phyloP scores from a whole-genome alignment of 2,113 vertebrate species.

The Eretmochelys imbricata region DNA sequence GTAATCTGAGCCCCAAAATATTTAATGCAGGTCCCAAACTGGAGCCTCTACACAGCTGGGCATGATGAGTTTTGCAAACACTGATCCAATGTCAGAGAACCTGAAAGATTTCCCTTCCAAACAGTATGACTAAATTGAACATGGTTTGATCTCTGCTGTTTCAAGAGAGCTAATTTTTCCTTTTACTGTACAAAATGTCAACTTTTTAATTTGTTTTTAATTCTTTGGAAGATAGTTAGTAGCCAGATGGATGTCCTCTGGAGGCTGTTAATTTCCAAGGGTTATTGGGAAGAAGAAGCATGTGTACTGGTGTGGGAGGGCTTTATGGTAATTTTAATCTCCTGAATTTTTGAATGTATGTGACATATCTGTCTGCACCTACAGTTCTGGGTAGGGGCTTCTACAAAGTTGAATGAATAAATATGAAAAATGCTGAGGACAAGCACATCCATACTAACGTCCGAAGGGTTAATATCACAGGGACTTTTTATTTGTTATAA shows the following conservation, averaged over 20 bases:
- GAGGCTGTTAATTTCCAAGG: neutral
- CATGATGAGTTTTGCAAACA: neutral
- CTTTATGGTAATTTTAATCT: neutral
- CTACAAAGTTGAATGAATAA: neutral
- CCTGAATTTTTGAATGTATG: neutral
- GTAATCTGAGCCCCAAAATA: neutral
- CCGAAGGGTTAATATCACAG: neutral
- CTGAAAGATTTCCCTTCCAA: neutral
- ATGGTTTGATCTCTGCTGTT: neutral
- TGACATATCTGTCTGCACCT: neutral
- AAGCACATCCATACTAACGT: neutral
- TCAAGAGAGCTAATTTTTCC: neutral
- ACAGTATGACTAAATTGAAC: fast-evolving
- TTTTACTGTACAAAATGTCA: fast-evolving
- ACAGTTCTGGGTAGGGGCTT: neutral
- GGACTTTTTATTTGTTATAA: neutral
- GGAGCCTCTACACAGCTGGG: neutral
- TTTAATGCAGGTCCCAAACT: neutral
- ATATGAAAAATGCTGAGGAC: neutral
- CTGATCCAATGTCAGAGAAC: neutral
- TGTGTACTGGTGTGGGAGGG: neutral
- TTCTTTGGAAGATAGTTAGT: fast-evolving
- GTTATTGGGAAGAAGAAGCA: neutral
- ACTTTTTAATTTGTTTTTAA: neutral
- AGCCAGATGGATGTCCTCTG: neutral